Evolutionary conservation across 2,113 vertebrate genomes (phyloP), one percentile per base, ranked within the genome.

Genomic region (Ivindomyrus marchei): DNA sequence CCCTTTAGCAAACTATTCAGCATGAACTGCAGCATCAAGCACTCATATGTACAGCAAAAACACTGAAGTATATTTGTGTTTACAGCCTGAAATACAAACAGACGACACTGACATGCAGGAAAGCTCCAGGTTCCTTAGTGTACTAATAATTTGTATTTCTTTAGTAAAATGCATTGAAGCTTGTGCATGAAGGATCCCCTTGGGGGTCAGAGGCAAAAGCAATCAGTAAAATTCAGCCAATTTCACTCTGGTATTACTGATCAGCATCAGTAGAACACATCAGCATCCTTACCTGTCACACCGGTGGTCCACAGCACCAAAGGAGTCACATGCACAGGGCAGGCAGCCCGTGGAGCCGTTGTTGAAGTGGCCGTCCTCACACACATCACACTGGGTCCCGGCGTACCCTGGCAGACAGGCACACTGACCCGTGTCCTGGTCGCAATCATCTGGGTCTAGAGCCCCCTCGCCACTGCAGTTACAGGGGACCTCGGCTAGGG

Each of bases 391-490:
- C 93, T 95, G 95, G 45, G 95, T 94, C 0, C 96, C 96, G 0
- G 62, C 84, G 93, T 96, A 95, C 53, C 96, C 96, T 10, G 66
- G 21, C 90, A 95, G 9, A 87, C 96, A 97, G 0, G 83, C 91
- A 62, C 96, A 97, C 93, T 96, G 96, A 13, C 96, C 96, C 0
- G 94, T 95, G 56, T 2, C 86, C 17, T 5, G 91, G 52, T 96
- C 93, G 84, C 96, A 97, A 11, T 95, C 94, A 0, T 95, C 93
- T 0, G 93, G 93, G 36, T 95, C 93, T 89, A 91, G 11, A 36
- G 95, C 95, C 24, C 96, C 96, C 90, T 96, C 95, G 0, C 89
- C 93, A 89, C 95, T 96, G 95, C 96, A 97, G 96, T 96, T 96
- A 91, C 94, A 94, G 90, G 85, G 85, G 46, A 90, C 58, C 87